phyloP scores from a whole-genome alignment of 2,113 vertebrate species.

The Mastomys coucha region DNA sequence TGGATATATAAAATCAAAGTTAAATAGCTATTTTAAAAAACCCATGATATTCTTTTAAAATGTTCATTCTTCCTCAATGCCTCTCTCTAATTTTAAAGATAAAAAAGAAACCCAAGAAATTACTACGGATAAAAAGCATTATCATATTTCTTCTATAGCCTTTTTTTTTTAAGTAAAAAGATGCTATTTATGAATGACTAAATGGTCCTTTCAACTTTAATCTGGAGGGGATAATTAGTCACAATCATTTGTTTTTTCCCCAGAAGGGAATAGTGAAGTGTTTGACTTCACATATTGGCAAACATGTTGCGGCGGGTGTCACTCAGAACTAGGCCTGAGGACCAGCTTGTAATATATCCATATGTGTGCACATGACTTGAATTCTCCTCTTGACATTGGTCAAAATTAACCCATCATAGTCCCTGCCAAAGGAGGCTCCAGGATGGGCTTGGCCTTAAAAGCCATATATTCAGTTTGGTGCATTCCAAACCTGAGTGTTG shows the following conservation, averaged over 20 bases:
- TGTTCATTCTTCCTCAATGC: not conserved
- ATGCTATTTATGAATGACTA: not conserved
- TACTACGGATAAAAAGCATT: not conserved
- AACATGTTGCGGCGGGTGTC: conserved; percentile 61
- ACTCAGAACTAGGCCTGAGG: conserved; percentile 73
- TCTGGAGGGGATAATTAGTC: conserved; percentile 61
- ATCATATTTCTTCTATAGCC: not conserved
- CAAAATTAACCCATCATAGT: conserved; percentile 68
- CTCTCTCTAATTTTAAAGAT: conserved; percentile 54
- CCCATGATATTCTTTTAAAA: not conserved
- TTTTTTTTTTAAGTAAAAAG: not conserved
- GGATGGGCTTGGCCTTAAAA: conserved; percentile 69
- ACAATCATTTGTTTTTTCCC: conserved; percentile 74
- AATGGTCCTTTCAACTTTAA: not conserved
- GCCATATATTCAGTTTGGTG: conserved; percentile 72
- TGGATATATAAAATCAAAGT: conserved; percentile 41
- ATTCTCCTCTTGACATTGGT: conserved; percentile 78
- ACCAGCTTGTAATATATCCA: conserved; percentile 61
- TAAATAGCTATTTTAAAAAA: not conserved
- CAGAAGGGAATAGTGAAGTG: conserved; percentile 47
- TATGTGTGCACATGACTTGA: conserved; percentile 69
- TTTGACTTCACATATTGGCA: conserved; percentile 72
- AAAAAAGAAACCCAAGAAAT: conserved; percentile 30
- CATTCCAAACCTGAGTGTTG: conserved; percentile 76
- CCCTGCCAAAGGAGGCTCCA: conserved; percentile 49